Percentiles rank a stretch among this genome's conserved stretches.
Conservation (phyloP, 2,797 vertebrate genomes). For the Perodicticus potto region DNA sequence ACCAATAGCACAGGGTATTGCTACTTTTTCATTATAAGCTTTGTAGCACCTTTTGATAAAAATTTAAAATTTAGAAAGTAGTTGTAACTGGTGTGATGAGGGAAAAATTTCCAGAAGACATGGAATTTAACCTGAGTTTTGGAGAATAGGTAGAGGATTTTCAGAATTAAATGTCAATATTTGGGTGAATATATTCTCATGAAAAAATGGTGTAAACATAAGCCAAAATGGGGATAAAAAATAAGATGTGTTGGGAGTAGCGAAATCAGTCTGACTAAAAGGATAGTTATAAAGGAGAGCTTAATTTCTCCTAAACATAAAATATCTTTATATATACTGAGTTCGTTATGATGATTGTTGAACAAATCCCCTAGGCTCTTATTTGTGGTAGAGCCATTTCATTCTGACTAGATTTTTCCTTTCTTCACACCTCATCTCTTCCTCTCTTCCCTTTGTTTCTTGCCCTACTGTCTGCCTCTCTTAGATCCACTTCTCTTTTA, state of each 20-base stretch:
- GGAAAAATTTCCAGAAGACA: conserved; percentile 21
- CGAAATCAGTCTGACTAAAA: conserved; percentile 35
- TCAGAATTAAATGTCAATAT: conserved; percentile 40
- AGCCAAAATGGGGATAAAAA: background rate
- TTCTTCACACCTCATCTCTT: conserved; percentile 20
- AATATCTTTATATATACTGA: background rate
- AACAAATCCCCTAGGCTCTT: conserved; percentile 22
- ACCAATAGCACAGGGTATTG: background rate
- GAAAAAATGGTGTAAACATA: conserved; percentile 33
- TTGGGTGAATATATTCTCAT: conserved; percentile 23
- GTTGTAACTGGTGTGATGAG: background rate
- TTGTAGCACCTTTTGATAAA: conserved; percentile 27
- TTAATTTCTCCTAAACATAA: conserved; percentile 8
- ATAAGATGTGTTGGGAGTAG: background rate
- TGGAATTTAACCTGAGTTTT: conserved; percentile 29
- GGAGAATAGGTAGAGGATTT: background rate
- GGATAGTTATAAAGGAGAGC: background rate
- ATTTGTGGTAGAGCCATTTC: background rate
- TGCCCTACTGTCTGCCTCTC: background rate
- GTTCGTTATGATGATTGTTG: conserved; percentile 28
- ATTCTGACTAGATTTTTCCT: conserved; percentile 44
- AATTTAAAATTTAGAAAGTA: conserved; percentile 31
- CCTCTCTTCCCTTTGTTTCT: conserved; percentile 54
- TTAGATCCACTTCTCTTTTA: conserved; percentile 44
- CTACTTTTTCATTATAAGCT: conserved; percentile 40